Evolutionary conservation across 2,113 vertebrate genomes (phyloP).

Genomic region (Chaetorhynchus papuensis): DNA sequence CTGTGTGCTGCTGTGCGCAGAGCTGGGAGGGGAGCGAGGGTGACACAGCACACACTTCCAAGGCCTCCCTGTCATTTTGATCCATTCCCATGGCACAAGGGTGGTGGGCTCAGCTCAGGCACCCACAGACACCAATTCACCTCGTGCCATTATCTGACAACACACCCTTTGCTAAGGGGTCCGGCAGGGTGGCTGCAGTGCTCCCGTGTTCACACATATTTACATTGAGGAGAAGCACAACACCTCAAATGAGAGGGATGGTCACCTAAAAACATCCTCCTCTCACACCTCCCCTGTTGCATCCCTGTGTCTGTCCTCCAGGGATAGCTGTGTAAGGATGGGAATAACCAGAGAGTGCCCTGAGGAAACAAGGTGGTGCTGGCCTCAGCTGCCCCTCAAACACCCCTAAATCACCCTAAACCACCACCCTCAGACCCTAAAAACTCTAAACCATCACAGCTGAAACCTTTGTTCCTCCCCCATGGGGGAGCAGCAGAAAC

Average conservation of each 20-base stretch:
- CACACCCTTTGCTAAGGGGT: neutral
- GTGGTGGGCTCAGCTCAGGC: neutral
- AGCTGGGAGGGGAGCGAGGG: neutral
- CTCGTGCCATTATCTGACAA: neutral
- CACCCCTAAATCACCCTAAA: neutral
- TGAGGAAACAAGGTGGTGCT: neutral
- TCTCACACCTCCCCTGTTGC: neutral
- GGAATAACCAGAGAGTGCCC: neutral
- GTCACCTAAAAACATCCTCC: neutral
- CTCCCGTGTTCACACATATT: neutral
- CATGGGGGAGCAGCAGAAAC: neutral
- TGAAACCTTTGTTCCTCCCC: neutral
- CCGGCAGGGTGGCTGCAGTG: neutral
- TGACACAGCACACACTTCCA: neutral
- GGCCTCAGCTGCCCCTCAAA: neutral
- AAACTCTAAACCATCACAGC: neutral
- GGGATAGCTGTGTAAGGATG: neutral
- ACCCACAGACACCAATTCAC: neutral
- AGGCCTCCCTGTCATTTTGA: neutral
- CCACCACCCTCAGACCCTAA: neutral
- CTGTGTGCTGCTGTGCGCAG: neutral
- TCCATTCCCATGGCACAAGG: accelerated
- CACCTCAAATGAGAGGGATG: neutral
- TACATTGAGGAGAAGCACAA: neutral
- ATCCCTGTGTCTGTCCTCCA: neutral